Conservation (phyloP, 2,888 invertebrate species). For the Odontocerum albicorne region DNA sequence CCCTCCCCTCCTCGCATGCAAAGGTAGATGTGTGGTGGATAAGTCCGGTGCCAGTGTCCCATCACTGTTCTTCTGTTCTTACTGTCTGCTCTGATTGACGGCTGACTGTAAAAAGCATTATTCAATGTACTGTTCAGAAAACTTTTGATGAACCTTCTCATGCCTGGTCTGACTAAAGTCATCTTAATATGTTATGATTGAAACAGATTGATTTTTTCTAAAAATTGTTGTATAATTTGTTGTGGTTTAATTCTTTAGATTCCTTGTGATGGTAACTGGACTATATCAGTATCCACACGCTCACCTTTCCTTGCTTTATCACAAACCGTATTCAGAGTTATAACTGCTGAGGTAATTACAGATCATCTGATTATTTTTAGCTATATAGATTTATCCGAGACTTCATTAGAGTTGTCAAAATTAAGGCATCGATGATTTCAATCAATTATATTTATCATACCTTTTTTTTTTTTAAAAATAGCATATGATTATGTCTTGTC, state of each 20-base stretch:
- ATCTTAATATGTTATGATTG: constrained; percentile 14
- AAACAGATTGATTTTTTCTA: constrained; percentile 14
- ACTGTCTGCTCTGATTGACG: constrained; percentile 41
- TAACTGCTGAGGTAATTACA: too few relatives aligned
- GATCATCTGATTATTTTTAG: too few relatives aligned
- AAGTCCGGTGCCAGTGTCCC: constrained; percentile 27
- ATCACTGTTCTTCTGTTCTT: constrained; percentile 30
- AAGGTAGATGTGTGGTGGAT: constrained; percentile 51
- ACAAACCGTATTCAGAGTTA: too few relatives aligned
- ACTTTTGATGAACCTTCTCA: constrained; percentile 24
- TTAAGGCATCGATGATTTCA: too few relatives aligned
- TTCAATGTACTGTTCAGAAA: constrained; percentile 2
- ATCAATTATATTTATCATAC: too few relatives aligned
- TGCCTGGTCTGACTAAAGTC: constrained; percentile 32
- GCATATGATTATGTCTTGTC: too few relatives aligned
- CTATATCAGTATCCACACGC: constrained; percentile 52
- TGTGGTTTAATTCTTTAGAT: constrained; percentile 18
- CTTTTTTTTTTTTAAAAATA: too few relatives aligned
- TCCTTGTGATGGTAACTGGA: constrained; percentile 42
- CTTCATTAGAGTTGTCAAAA: background rate
- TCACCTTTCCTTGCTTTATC: too few relatives aligned
- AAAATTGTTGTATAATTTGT: constrained; percentile 15
- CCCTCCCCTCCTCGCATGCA: constrained; percentile 37
- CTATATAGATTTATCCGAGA: background rate
- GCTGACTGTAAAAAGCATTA: constrained; percentile 40